Evolutionary conservation across 2,113 vertebrate genomes (phyloP).

Genomic region (Ardeotis arabs): DNA sequence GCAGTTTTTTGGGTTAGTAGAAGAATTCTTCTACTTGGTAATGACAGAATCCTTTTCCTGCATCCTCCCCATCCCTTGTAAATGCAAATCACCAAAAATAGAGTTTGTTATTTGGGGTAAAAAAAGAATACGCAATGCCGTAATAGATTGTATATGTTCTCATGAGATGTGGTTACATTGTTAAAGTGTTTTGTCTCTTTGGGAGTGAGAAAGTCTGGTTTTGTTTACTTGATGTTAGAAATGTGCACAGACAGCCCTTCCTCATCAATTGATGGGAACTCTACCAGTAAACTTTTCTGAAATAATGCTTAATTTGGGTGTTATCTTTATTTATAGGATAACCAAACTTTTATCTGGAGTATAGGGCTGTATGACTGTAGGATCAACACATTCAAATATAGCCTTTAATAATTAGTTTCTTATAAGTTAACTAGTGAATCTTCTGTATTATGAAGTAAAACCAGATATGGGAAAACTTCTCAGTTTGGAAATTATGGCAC

Average conservation of each 20-base stretch:
- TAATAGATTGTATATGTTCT: neutral
- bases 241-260: neutral
- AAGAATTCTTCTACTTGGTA: neutral
- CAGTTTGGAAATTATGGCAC: neutral
- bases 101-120: neutral
- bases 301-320: neutral
- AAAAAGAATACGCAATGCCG: fast-evolving
- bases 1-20: neutral
- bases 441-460: neutral
- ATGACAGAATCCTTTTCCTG: neutral
- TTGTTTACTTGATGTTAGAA: neutral
- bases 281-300: neutral
- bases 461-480: neutral
- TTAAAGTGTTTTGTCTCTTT: neutral
- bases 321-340: neutral
- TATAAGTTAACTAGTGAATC: neutral
- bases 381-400: neutral
- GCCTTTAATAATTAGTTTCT: neutral
- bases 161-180: neutral
- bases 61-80: neutral
- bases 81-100: neutral
- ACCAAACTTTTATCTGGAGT: neutral
- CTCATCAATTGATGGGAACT: neutral
- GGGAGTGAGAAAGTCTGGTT: neutral
- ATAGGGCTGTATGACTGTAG: neutral